Base-by-base conservation (phyloP, 2,113 vertebrate genomes). In the Peromyscus leucopus region DNA sequence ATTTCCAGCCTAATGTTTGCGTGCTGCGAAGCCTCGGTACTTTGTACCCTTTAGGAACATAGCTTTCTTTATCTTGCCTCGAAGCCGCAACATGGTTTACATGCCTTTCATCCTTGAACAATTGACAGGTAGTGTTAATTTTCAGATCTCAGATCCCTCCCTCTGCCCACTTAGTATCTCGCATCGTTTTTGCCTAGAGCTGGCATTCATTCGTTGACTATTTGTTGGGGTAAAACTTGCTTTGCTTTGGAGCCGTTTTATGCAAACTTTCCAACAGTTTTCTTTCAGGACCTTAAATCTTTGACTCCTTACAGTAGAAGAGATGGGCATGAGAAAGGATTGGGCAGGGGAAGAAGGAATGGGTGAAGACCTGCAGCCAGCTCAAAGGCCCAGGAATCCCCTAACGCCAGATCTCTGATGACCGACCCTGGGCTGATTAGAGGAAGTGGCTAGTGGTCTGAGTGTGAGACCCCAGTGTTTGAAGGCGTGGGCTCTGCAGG, bases 181-280 rank as follows among this genome's bases (percentile, higher is more conserved):
- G 55, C 55, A 6, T 21, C 57, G 46, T 36, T 46, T 59, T 91
- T 87, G 8, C 63, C 28, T 24, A 42, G 7, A 91, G 21, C 65
- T 72, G 67, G 39, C 33, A 39, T 85, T 83, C 51, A 65, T 85
- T 83, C 51, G 59, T 0, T 75, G 79, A 79, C 48, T 65, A 55
- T 78, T 84, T 86, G 57, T 84, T 87, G 36, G 31, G 67, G n/a
- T 69, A 28, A 83, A 80, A 90, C 48, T 89, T 74, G 59, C 24
- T 90, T 91, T 92, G 12, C 85, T 91, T 94, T 74, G 79, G 63
- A 96, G n/a, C 57, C 88, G 16, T 90, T 95, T 93, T 72, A 75
- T 92, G 28, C 24, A 19, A 55, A 5, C 31, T 36, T 90, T 19
- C 69, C 17, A 75, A 71, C 80, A 85, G 28, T 88, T 88, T 94